Percentiles rank a stretch among this genome's conserved stretches.
Conservation (phyloP, 1,140 invertebrate species). For the Venturia canescens region DNA sequence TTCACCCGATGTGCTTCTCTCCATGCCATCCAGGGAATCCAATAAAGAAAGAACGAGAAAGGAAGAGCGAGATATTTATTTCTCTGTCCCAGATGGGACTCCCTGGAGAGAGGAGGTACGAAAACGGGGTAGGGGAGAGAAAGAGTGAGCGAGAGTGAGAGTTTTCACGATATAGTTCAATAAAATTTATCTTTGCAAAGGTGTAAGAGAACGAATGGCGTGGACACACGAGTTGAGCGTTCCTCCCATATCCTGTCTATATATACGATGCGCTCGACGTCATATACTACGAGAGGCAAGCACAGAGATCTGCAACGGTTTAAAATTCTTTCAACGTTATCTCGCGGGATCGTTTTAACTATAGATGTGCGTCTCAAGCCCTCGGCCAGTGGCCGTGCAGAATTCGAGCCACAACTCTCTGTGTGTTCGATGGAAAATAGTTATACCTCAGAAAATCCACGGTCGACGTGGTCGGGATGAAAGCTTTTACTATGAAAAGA, state of each 20-base stretch:
- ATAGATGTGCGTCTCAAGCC: not conserved
- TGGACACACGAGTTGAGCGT: conserved; percentile 25
- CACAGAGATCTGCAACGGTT: conserved; percentile 21
- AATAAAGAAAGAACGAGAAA: conserved; percentile 11
- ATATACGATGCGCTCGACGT: not conserved
- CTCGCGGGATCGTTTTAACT: not conserved
- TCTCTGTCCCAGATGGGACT: not conserved
- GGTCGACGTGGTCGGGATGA: conserved; percentile 31
- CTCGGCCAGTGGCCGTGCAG: not conserved
- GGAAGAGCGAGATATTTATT: not conserved
- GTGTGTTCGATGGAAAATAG: conserved; percentile 16
- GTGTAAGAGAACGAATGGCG: conserved; percentile 37
- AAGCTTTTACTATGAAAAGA: not conserved
- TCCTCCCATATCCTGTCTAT: not conserved
- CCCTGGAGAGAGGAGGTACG: not conserved
- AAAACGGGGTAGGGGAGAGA: not conserved
- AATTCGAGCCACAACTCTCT: conserved; percentile 7
- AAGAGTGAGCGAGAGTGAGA: not conserved
- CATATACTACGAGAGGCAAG: not conserved
- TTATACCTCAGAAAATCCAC: conserved; percentile 6
- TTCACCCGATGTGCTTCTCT: not conserved
- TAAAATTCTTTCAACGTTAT: conserved; percentile 35
- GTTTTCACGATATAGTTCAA: conserved; percentile 18
- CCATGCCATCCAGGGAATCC: conserved; percentile 11
- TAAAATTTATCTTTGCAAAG: conserved; percentile 42